Conservation (phyloP, 2,888 invertebrate species). For the Tinea trinotella region DNA sequence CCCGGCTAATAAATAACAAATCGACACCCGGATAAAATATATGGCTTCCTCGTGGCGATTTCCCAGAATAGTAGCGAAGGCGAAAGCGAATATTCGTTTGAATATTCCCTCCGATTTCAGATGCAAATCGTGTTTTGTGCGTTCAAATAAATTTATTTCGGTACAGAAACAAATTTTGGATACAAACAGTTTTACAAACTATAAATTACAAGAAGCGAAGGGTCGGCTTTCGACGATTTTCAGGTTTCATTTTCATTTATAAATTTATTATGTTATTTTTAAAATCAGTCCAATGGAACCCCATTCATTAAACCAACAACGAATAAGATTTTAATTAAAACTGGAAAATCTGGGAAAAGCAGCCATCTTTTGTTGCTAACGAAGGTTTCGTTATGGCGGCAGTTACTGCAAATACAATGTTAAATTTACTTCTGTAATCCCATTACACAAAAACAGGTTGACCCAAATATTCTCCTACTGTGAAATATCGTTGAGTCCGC, state of each 20-base stretch:
- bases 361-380: constrained; percentile 56
- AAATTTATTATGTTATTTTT: neutral
- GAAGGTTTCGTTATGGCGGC: constrained; percentile 50
- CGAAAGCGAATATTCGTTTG: constrained; percentile 31
- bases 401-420: constrained; percentile 63
- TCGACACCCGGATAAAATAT: constrained; percentile 66
- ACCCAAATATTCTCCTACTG: constrained; percentile 63
- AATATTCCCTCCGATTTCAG: constrained; percentile 21
- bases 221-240: neutral
- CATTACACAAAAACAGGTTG: constrained; percentile 69
- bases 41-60: constrained; percentile 58
- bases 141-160: constrained; percentile 18
- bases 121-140: constrained; percentile 20
- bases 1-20: constrained; percentile 70
- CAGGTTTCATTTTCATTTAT: neutral
- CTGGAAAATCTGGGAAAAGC: constrained; percentile 54
- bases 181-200: constrained; percentile 16
- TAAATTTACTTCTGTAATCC: constrained; percentile 66
- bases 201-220: constrained; percentile 14
- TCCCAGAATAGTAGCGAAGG: constrained; percentile 32
- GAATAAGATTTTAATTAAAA: constrained; percentile 69
- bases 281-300: neutral
- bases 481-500: constrained; percentile 61
- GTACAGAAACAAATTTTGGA: constrained; percentile 16
- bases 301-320: constrained; percentile 46